Conservation (phyloP, 2,888 invertebrate species). For the Microchrysa polita region DNA sequence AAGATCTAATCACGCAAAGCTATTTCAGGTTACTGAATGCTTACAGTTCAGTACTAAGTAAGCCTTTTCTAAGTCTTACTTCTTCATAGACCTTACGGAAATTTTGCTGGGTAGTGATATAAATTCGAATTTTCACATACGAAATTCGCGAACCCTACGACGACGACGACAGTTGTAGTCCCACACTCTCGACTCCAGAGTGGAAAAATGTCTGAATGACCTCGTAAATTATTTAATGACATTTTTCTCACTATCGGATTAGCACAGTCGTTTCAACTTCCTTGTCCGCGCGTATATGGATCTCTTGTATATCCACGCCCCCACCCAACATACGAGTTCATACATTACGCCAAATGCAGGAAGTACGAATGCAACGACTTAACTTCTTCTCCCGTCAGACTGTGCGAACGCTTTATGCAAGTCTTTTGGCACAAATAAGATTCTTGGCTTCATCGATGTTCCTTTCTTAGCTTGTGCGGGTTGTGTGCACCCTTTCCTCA, state of each 20-base stretch:
- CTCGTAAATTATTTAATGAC: constrained; percentile 42
- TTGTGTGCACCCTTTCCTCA: neutral
- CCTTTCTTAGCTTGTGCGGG: constrained; percentile 2
- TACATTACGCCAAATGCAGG: constrained; percentile 15
- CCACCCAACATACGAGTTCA: neutral
- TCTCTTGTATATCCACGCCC: too few species aligned
- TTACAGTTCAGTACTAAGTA: too few species aligned
- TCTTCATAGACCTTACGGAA: too few species aligned
- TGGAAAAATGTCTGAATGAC: constrained; percentile 34
- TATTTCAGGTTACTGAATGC: too few species aligned
- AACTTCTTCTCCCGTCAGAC: constrained; percentile 3
- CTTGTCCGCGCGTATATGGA: too few species aligned
- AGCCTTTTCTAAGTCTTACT: too few species aligned
- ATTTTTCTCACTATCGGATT: constrained; percentile 9
- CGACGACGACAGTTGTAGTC: too few species aligned
- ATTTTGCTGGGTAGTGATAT: too few species aligned
- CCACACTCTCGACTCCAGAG: constrained; percentile 7
- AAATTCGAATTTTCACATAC: neutral
- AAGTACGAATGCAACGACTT: neutral
- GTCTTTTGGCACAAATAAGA: constrained; percentile 25
- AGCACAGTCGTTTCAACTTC: neutral
- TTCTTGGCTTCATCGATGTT: constrained; percentile 26
- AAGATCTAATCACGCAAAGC: too few species aligned
- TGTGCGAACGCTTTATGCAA: constrained; percentile 5
- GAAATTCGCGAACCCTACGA: constrained; percentile 1